A percentile compares a stretch with the other conserved stretches of the same genome.
Evolutionary conservation across 2,113 vertebrate species (phyloP).

Genomic region (Fulica atra): DNA sequence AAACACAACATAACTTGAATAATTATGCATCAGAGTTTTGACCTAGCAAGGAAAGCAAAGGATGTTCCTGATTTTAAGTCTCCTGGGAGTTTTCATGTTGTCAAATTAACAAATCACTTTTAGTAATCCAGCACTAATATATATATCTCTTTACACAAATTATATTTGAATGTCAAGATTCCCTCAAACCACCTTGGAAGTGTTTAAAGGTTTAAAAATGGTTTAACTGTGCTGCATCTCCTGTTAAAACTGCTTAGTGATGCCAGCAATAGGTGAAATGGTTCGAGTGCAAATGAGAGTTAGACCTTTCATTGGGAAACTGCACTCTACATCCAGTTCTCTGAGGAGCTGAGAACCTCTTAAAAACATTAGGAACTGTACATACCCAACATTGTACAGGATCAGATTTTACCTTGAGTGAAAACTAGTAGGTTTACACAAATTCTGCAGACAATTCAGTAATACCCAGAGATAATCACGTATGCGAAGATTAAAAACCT

Average conservation of each 20-base stretch:
- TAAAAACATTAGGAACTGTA: not conserved
- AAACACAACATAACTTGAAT: not conserved
- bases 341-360: not conserved
- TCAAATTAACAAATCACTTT: not conserved
- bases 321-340: not conserved
- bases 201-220: not conserved
- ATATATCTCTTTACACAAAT: not conserved
- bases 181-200: not conserved
- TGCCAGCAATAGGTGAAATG: not conserved
- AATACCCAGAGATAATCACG: slow-evolving; percentile 9
- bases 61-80: not conserved
- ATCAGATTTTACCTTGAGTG: not conserved
- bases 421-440: not conserved
- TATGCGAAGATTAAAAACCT: not conserved
- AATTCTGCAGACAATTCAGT: not conserved
- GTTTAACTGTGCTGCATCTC: not conserved
- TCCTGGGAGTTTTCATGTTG: fast-evolving
- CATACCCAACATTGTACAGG: not conserved
- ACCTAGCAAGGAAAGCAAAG: not conserved
- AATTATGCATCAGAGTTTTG: not conserved
- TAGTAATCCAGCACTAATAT: not conserved
- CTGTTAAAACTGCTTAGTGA: not conserved
- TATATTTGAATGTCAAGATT: not conserved
- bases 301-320: not conserved
- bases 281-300: not conserved